Evolutionary conservation across 2,113 vertebrate species (phyloP).

Genomic region (Microcebus griseorufus): DNA sequence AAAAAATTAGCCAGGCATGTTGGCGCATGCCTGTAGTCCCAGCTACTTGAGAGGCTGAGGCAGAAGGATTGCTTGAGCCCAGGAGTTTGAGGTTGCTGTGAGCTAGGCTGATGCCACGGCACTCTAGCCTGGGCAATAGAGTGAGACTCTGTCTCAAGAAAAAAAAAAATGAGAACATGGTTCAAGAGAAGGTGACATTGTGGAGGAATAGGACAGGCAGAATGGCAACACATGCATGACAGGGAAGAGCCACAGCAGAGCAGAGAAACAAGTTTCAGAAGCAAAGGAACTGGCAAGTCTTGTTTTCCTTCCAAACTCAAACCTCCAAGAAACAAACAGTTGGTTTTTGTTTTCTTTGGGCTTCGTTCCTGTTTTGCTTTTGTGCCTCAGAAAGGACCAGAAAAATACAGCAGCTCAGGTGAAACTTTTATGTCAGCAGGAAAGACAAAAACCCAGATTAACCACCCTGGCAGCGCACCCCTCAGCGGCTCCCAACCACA

Average conservation of each 20-base stretch:
- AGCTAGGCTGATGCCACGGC: too few relatives aligned
- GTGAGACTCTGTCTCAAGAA: too few relatives aligned
- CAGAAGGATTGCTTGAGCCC: too few relatives aligned
- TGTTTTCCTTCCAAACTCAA: background rate
- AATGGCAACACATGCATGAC: rapidly evolving
- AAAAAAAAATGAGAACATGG: background rate
- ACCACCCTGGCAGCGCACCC: background rate
- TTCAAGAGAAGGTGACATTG: background rate
- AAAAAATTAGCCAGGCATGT: too few relatives aligned
- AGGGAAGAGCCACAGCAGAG: background rate
- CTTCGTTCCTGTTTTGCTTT: conserved; percentile 57
- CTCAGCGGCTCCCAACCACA: background rate
- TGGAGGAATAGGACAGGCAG: rapidly evolving
- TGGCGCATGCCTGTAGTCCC: too few relatives aligned
- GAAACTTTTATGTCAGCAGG: conserved; percentile 59
- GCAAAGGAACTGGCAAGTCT: background rate
- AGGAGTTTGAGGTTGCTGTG: too few relatives aligned
- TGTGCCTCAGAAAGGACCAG: conserved; percentile 14
- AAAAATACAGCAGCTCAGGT: conserved; percentile 53
- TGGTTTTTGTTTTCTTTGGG: conserved; percentile 18
- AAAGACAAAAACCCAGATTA: conserved; percentile 61
- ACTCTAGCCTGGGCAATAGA: too few relatives aligned
- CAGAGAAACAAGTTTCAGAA: background rate
- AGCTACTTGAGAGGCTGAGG: too few relatives aligned
- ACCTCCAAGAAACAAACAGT: conserved; percentile 5